A percentile compares a stretch with the other conserved stretches of the same genome.
phyloP scores from a whole-genome alignment of 2,113 vertebrate genomes.

The Pteropus alecto region DNA sequence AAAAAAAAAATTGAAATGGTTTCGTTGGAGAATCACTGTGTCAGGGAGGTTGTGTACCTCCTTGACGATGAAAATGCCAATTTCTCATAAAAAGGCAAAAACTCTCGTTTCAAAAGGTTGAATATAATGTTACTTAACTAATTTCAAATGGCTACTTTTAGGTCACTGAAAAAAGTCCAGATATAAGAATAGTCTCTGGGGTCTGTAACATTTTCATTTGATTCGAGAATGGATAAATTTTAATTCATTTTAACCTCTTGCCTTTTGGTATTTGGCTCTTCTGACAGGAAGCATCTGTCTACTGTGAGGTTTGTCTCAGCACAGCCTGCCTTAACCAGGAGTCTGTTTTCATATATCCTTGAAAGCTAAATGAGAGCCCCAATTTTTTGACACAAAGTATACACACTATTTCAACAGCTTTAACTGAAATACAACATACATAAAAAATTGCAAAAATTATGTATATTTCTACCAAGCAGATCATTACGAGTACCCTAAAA shows the following conservation, averaged over 20 bases:
- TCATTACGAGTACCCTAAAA: background rate
- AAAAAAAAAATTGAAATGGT: background rate
- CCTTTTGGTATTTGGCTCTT: conserved; percentile 67
- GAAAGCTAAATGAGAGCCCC: background rate
- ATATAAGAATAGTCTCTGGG: conserved; percentile 17
- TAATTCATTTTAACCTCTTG: conserved; percentile 65
- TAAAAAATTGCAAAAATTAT: background rate
- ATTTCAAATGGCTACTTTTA: conserved; percentile 62
- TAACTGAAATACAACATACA: background rate
- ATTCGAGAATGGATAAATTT: conserved; percentile 45
- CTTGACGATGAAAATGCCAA: conserved; percentile 62
- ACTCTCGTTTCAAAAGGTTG: conserved; percentile 65
- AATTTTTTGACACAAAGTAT: background rate
- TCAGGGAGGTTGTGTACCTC: conserved; percentile 41
- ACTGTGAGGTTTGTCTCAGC: background rate
- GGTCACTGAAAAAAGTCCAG: conserved; percentile 61
- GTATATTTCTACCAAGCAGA: background rate
- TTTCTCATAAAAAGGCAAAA: conserved; percentile 64
- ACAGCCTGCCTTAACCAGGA: background rate
- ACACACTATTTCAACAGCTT: background rate
- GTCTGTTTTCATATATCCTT: background rate
- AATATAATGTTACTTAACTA: conserved; percentile 66
- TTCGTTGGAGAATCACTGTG: conserved; percentile 40
- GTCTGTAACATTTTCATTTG: conserved; percentile 65
- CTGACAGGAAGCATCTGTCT: conserved; percentile 43